Evolutionary conservation across 2,888 invertebrate genomes (phyloP).

Genomic region (Drosophila testacea): DNA sequence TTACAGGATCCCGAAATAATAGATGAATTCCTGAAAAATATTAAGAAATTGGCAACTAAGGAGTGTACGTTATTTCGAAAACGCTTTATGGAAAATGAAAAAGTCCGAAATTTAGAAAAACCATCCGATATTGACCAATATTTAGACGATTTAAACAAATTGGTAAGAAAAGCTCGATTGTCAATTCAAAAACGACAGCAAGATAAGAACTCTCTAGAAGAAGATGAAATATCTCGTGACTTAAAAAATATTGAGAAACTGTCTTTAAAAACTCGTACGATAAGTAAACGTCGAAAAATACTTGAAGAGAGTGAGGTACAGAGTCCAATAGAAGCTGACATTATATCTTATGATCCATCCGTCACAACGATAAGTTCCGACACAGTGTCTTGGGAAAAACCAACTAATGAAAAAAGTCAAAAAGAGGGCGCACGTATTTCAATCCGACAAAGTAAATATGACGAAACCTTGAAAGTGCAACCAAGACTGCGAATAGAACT

Average conservation of each 20-base stretch:
- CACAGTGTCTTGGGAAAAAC: not conserved
- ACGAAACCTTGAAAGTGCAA: too few species aligned
- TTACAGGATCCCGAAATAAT: not conserved
- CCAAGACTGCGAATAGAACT: not conserved
- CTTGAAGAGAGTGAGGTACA: not conserved
- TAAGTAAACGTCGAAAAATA: not conserved
- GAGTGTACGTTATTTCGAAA: not conserved
- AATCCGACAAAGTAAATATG: too few species aligned
- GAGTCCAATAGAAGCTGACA: too few species aligned
- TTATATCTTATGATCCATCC: not conserved
- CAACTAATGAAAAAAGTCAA: too few species aligned
- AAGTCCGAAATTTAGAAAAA: not conserved
- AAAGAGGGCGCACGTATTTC: not conserved
- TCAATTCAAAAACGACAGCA: not conserved
- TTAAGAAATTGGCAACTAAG: not conserved
- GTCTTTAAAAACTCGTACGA: not conserved
- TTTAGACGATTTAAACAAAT: not conserved
- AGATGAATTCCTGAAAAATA: constrained; percentile 2
- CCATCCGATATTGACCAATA: not conserved
- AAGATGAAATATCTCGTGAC: not conserved
- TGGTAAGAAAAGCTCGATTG: not conserved
- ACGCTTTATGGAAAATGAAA: not conserved
- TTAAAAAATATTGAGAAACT: not conserved
- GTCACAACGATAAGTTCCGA: too few species aligned
- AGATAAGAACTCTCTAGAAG: not conserved